Evolutionary conservation across 2,888 invertebrate species (phyloP).

Genomic region (Platycheirus rosarum): DNA sequence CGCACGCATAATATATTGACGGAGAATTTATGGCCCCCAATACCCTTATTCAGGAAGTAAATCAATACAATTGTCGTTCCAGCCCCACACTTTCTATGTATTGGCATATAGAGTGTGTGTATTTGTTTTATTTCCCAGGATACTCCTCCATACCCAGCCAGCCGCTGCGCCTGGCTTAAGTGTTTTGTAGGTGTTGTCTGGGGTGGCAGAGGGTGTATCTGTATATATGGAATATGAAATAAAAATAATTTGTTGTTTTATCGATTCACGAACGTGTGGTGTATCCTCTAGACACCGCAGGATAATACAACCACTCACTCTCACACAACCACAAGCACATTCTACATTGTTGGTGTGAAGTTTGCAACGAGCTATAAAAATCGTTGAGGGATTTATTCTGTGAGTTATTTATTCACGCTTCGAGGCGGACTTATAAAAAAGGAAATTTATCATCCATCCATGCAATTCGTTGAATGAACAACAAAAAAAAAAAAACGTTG

Average conservation of each 20-base stretch:
- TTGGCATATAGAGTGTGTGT: slow-evolving; percentile 8
- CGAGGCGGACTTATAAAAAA: slow-evolving; percentile 42
- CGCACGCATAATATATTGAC: slow-evolving; percentile 68
- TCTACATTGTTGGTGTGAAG: slow-evolving; percentile 21
- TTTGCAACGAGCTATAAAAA: slow-evolving; percentile 36
- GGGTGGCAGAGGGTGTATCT: not conserved
- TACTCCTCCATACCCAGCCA: not conserved
- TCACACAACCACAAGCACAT: too few species aligned
- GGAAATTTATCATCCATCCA: slow-evolving; percentile 60
- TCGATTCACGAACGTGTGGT: slow-evolving; percentile 55
- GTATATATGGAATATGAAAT: slow-evolving; percentile 44
- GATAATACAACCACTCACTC: slow-evolving; percentile 28
- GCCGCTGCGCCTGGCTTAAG: not conserved
- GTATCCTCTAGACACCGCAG: slow-evolving; percentile 35
- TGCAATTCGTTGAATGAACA: slow-evolving; percentile 35
- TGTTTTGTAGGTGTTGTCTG: slow-evolving; percentile 14
- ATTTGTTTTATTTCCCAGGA: slow-evolving; percentile 27
- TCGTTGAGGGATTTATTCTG: slow-evolving; percentile 14
- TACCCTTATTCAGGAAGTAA: slow-evolving; percentile 5
- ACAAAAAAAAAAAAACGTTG: slow-evolving; percentile 15
- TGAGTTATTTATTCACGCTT: slow-evolving; percentile 57
- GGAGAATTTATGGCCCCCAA: slow-evolving; percentile 30
- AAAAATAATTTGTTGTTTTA: slow-evolving; percentile 67
- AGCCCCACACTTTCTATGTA: not conserved
- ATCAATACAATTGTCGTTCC: slow-evolving; percentile 19